Base-by-base conservation (phyloP, 2,113 vertebrate genomes). In the Microcebus lehilahytsara region DNA sequence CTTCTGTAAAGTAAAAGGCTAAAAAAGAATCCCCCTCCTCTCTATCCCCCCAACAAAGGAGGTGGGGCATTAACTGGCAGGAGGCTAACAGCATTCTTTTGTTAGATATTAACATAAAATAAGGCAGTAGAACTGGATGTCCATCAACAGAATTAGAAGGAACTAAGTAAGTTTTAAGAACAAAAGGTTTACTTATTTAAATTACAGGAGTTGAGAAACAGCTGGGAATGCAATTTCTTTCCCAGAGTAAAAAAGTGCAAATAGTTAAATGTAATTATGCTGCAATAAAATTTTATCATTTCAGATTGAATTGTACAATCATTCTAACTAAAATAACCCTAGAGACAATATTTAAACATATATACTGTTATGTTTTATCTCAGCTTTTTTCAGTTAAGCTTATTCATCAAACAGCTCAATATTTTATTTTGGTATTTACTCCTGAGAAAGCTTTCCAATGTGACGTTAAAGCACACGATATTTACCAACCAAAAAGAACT, bases 131-230 rank as follows among this genome's bases (percentile, higher is more conserved):
- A 98, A 98, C 98, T 99, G 98, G 98, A 98, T 98, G 98, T 99
- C 99, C 98, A 98, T 99, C 99, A 99, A 97, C 97, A 99, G 98
- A 98, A 98, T 98, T 98, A 99, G 98, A 98, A 98, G 97, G 98
- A 98, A 97, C 98, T 98, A 98, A 98, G 98, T 98, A 98, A 98
- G 98, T 98, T 98, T 98, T 97, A 98, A 98, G 98, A 98, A 99
- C 98, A 99, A 99, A 99, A 98, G 98, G 98, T 98, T 99, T 98
- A 98, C 98, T 98, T 98, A 98, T 98, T 99, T 98, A 99, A 99
- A 99, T 99, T 98, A 98, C 97, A 97, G 98, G 98, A 98, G 98
- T 98, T 98, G 98, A 98, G 98, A 99, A 98, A 97, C 98, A 99
- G 98, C 98, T 98, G 98, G 98, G 96, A 98, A 98, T 1, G 1